Evolutionary conservation across 2,113 vertebrate species (phyloP).

Genomic region (Dasyornis broadbenti): DNA sequence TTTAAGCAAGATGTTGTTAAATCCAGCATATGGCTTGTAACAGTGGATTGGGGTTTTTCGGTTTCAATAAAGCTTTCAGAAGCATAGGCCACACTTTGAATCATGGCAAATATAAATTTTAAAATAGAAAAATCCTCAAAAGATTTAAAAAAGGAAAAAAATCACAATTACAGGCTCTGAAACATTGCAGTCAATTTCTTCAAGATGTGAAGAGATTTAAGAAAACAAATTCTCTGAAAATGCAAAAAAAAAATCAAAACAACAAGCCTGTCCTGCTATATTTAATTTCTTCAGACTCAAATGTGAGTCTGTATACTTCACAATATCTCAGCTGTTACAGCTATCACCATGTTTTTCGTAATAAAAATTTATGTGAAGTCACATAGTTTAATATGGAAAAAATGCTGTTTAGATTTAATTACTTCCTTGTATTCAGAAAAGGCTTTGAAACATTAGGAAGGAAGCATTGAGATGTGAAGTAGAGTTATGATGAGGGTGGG

Average conservation of each 20-base stretch:
- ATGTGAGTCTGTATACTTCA: not conserved
- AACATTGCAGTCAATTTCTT: not conserved
- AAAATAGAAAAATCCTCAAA: not conserved
- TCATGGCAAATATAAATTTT: not conserved
- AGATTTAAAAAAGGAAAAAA: not conserved
- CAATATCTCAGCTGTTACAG: not conserved
- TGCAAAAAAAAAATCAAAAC: not conserved
- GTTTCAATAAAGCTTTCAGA: not conserved
- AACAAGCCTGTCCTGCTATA: not conserved
- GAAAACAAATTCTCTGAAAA: not conserved
- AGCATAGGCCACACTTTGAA: not conserved
- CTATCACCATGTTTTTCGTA: not conserved
- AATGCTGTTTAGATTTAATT: not conserved
- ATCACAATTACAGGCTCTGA: not conserved
- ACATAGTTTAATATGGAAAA: not conserved
- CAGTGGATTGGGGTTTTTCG: not conserved
- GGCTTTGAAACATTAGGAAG: not conserved
- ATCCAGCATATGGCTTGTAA: not conserved
- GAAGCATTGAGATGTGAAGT: not conserved
- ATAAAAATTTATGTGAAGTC: not conserved
- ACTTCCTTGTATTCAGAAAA: not conserved
- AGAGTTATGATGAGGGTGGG: not conserved
- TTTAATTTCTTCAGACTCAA: not conserved
- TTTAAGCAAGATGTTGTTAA: not conserved
- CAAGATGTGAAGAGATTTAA: not conserved